These are phyloP conservation scores for Sanderia malayensis DNA, from an alignment of 30 jellyfish, hydroid and myxozoan genomes.

Conservation along the genomic window DNA sequence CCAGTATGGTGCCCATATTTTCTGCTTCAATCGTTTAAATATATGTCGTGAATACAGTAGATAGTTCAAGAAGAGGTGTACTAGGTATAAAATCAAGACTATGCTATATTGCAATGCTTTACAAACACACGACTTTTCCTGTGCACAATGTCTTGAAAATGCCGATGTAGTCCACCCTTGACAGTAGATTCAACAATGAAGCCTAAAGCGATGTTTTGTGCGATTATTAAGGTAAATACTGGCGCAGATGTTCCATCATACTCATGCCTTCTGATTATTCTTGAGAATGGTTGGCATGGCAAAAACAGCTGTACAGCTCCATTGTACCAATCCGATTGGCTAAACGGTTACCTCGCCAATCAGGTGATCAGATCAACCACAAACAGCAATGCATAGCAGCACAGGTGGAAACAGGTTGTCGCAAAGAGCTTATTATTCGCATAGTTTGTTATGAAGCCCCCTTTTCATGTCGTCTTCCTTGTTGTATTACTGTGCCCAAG, in stretches of 20 bases:
- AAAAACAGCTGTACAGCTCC: conserved; percentile 45
- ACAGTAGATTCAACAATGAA: conserved; percentile 30
- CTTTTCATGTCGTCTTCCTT: no score
- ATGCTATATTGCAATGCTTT: no score
- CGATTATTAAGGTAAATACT: conserved; percentile 33
- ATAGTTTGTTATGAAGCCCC: no score
- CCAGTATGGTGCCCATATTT: conserved; percentile 86
- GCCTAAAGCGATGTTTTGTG: conserved; percentile 15
- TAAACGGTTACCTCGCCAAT: conserved; percentile 54
- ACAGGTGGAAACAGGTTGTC: conserved; percentile 88
- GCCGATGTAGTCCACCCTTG: conserved; percentile 25
- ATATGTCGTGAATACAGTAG: no score
- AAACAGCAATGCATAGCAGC: conserved; percentile 68
- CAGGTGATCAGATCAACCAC: conserved; percentile 47
- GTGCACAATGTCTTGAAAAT: no score
- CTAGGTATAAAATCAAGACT: no score
- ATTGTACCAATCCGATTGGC: conserved; percentile 27
- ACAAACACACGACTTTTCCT: no score
- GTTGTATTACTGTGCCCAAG: no score
- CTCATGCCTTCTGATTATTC: conserved; percentile 31
- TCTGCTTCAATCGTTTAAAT: background rate
- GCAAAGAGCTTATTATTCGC: conserved; percentile 38
- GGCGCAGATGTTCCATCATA: conserved; percentile 51
- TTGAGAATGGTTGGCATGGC: conserved; percentile 70
- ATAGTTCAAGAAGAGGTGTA: no score